A percentile compares a stretch with the other conserved stretches of the same genome.
Evolutionary conservation across 2,113 vertebrate species (phyloP).

Genomic region (Gopherus flavomarginatus): DNA sequence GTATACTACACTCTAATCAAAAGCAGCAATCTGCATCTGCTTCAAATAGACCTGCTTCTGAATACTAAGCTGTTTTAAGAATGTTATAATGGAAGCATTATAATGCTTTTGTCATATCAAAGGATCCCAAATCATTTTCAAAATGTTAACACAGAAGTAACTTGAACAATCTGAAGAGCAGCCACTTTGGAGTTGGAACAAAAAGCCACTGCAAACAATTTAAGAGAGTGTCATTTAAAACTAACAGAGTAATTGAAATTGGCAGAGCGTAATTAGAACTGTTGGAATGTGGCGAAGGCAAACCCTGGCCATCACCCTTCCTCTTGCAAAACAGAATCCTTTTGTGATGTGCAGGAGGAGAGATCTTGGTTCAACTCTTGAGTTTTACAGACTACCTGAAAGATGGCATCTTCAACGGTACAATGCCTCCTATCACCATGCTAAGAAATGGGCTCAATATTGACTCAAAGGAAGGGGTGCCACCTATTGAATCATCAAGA

Average conservation of each 20-base stretch:
- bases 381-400: background rate
- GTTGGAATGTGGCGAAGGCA: background rate
- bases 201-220: background rate
- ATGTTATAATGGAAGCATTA: background rate
- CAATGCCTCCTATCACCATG: background rate
- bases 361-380: background rate
- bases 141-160: background rate
- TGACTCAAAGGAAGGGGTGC: background rate
- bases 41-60: background rate
- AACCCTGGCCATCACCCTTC: background rate
- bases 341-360: background rate
- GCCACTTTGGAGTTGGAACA: background rate
- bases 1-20: background rate
- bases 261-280: background rate
- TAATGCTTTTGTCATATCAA: background rate
- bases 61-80: background rate
- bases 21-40: background rate
- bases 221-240: background rate
- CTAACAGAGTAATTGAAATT: background rate
- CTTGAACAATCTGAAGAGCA: rapidly evolving
- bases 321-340: background rate
- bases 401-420: background rate
- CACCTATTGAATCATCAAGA: background rate
- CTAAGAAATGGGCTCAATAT: background rate
- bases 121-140: background rate